Conservation (phyloP, 2,797 vertebrate genomes). For the Calcarius lapponicus region DNA sequence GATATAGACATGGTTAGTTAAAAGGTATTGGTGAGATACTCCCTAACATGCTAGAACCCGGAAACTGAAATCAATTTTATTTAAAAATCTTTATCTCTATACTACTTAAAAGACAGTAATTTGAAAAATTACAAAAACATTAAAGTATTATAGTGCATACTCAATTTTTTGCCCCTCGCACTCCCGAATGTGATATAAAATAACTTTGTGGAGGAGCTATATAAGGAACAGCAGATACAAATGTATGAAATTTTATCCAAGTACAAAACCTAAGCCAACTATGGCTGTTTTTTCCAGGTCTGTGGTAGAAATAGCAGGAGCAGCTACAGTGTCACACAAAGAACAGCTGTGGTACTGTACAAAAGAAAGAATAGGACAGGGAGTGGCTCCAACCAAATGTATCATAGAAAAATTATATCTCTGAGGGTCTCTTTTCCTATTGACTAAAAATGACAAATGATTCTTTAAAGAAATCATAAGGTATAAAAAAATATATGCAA, state of each 20-base stretch:
- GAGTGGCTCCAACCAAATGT: neutral
- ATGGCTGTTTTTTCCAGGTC: neutral
- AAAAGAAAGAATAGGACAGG: neutral
- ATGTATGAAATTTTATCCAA: neutral
- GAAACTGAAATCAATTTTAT: slow-evolving; percentile 16
- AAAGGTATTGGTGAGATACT: neutral
- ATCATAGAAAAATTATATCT: neutral
- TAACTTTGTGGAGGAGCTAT: neutral
- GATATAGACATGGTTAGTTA: neutral
- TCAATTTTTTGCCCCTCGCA: neutral
- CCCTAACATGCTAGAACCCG: neutral
- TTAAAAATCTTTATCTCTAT: slow-evolving; percentile 1
- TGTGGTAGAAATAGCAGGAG: neutral
- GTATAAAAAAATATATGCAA: neutral
- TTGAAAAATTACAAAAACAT: neutral
- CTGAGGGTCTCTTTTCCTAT: neutral
- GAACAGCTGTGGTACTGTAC: neutral
- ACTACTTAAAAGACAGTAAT: neutral
- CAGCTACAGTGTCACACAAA: neutral
- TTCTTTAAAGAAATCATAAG: neutral
- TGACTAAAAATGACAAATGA: neutral
- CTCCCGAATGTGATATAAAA: neutral
- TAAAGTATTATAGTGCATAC: neutral
- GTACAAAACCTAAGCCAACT: neutral
- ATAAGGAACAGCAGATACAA: neutral